A percentile compares a stretch with the other conserved stretches of the same genome.
Evolutionary conservation across 2,888 invertebrate genomes (phyloP).

Genomic region (Drosophila longiperda): DNA sequence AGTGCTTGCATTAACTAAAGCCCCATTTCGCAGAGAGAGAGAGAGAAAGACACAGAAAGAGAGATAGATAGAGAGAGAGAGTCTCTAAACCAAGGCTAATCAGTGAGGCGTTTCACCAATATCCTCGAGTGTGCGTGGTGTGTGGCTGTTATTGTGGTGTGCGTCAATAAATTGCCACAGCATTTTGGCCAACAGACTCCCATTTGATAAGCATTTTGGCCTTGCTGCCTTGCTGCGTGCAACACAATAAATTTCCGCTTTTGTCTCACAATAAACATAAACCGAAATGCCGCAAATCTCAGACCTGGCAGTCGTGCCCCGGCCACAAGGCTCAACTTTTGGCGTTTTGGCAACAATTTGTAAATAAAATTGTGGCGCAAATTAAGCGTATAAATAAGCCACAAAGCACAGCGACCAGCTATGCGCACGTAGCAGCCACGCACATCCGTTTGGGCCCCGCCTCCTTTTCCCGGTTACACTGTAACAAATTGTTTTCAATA

Average conservation of each 20-base stretch:
- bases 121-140: slow-evolving; percentile 27
- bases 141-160: slow-evolving; percentile 20
- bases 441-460: slow-evolving; percentile 50
- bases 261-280: slow-evolving; percentile 75
- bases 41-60: not conserved
- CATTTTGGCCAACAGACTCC: slow-evolving; percentile 18
- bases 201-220: slow-evolving; percentile 12
- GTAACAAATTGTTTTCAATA: slow-evolving; percentile 2
- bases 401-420: slow-evolving; percentile 54
- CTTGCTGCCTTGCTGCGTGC: slow-evolving; percentile 31
- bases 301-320: slow-evolving; percentile 34
- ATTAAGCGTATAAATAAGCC: slow-evolving; percentile 84
- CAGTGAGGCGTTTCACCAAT: slow-evolving; percentile 64
- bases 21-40: slow-evolving; percentile 3
- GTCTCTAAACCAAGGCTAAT: slow-evolving; percentile 46
- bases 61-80: not conserved
- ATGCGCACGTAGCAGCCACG: slow-evolving; percentile 34
- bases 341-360: slow-evolving; percentile 79
- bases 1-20: slow-evolving; percentile 50
- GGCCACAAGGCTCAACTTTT: slow-evolving; percentile 60
- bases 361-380: slow-evolving; percentile 83
- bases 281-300: slow-evolving; percentile 77
- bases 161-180: slow-evolving; percentile 66
- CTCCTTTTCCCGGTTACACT: slow-evolving; percentile 7
- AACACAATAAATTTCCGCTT: slow-evolving; percentile 71